Evolutionary conservation across 2,113 vertebrate genomes (phyloP).

Genomic region (Otis tarda): DNA sequence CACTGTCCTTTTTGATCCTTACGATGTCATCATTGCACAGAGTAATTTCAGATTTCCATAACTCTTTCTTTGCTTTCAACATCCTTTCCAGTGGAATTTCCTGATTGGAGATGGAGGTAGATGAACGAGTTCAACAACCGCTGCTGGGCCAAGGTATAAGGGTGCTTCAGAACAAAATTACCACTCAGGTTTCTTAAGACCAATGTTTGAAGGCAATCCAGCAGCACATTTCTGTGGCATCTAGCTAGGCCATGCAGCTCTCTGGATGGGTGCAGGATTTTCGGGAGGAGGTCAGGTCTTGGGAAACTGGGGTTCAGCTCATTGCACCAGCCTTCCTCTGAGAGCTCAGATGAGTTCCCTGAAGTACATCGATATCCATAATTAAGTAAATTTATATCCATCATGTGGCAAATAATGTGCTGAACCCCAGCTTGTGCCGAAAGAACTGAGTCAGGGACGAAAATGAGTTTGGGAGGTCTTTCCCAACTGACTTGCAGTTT

Average conservation of each 20-base stretch:
- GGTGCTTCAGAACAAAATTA: neutral
- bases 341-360: neutral
- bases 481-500: neutral
- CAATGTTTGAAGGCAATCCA: neutral
- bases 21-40: neutral
- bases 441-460: neutral
- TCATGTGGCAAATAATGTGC: rapidly evolving
- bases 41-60: neutral
- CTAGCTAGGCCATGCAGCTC: neutral
- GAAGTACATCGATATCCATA: rapidly evolving
- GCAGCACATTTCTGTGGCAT: neutral
- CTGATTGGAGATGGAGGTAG: neutral
- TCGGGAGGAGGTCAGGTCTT: neutral
- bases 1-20: neutral
- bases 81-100: neutral
- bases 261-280: neutral
- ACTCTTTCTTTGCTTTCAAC: neutral
- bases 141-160: neutral
- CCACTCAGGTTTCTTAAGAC: neutral
- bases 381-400: rapidly evolving
- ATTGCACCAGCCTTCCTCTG: neutral
- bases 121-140: neutral
- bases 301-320: neutral
- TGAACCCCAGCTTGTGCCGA: neutral
- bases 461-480: neutral